Evolutionary conservation across 2,888 invertebrate species (phyloP).

Genomic region (Didymodactylos carnosus): DNA sequence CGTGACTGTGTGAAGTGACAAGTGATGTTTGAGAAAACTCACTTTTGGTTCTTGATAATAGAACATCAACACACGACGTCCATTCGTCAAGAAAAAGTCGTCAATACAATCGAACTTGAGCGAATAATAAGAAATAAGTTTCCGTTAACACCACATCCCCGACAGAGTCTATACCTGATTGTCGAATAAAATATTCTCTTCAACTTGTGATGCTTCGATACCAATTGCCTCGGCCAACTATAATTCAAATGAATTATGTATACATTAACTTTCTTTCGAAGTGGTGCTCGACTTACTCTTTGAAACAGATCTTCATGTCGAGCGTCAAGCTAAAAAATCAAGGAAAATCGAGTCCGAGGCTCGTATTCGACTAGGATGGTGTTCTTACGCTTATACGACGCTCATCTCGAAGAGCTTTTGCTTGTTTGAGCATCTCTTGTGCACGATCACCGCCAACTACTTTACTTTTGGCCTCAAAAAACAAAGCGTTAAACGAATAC

Average conservation of each 20-base stretch:
- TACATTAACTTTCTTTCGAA: too few species aligned
- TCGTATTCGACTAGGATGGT: too few species aligned
- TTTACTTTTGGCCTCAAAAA: not conserved
- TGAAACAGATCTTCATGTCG: slow-evolving; percentile 26
- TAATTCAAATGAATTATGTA: slow-evolving; percentile 8
- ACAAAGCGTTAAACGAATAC: too few species aligned
- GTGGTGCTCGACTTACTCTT: not conserved
- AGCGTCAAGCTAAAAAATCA: slow-evolving; percentile 28
- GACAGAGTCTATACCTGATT: slow-evolving; percentile 24
- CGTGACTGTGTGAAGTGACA: too few species aligned
- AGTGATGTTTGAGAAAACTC: too few species aligned
- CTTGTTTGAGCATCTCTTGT: slow-evolving; percentile 32
- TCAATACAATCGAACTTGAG: slow-evolving; percentile 32
- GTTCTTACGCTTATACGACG: slow-evolving; percentile 24
- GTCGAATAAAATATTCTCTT: slow-evolving; percentile 31
- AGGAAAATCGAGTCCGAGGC: too few species aligned
- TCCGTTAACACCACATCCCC: not conserved
- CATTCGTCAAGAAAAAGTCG: slow-evolving; percentile 27
- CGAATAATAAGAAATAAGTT: slow-evolving; percentile 1
- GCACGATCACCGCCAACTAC: slow-evolving; percentile 16
- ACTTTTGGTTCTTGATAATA: slow-evolving; percentile 26
- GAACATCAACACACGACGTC: slow-evolving; percentile 31
- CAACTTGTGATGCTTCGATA: slow-evolving; percentile 24
- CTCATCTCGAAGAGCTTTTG: slow-evolving; percentile 29
- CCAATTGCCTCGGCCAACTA: slow-evolving; percentile 29